Base-by-base conservation (phyloP, 2,797 vertebrate genomes). In the Falco peregrinus region DNA sequence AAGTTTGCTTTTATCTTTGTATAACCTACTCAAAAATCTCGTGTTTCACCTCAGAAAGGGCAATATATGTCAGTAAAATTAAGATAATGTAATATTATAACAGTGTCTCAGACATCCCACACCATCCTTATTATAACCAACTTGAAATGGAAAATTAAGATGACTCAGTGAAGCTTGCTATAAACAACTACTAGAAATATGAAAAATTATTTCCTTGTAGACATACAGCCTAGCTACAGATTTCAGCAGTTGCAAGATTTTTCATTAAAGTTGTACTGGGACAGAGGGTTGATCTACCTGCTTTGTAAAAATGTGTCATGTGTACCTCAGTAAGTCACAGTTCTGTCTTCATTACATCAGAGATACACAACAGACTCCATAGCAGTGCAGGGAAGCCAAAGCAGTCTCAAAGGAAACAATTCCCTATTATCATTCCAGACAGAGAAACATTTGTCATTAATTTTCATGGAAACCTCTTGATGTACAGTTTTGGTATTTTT, bases 261-360 rank as follows among this genome's bases (percentile, higher is more conserved):
- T 53, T 18, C 33, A 45, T n/a, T 84, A 20, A 25, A 53, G 21
- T 12, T 67, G 4, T 37, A 77, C 17, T 33, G 39, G 65, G 16
- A 60, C 10, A 76, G 20, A 61, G 28, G 15, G 13, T 0, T 68
- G 39, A 53, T 16, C 33, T 64, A 37, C 2, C 1, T 39, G 25
- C 48, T 79, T 51, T n/a, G n/a, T n/a, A 50, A 60, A 81, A 68
- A 29, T 0, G 0, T 37, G 19, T 43, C 19, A 12, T 0, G 0
- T 11, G 13, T n/a, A 65, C 21, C 25, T 67, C 33, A 60, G 15
- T 39, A 48, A 71, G 33, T 28, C 17, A 73, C 37, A 25, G 26
- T 22, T 90, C 39, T 10, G 4, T 29, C 18, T 43, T 33, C 37
- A 11, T 35, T 81, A 15, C 16, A 45, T 48, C 29, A 74, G 33